phyloP scores from a whole-genome alignment of 2,113 vertebrate genomes.

The Bujurquina vittata region DNA sequence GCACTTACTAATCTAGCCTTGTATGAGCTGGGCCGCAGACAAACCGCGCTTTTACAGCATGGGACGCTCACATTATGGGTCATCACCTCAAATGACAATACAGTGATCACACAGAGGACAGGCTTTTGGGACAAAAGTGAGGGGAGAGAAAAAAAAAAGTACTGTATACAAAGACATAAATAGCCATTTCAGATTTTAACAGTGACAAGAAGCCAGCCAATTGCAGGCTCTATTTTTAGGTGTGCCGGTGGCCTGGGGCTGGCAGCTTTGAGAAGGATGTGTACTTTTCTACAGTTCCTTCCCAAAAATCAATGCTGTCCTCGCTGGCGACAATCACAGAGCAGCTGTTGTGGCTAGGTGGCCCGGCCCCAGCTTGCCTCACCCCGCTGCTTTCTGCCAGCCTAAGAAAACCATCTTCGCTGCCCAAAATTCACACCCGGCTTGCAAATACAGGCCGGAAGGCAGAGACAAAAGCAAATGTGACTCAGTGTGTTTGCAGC shows the following conservation, averaged over 20 bases:
- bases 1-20: constrained; percentile 58
- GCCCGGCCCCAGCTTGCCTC: constrained; percentile 59
- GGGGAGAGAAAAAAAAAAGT: not conserved
- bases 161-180: constrained; percentile 50
- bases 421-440: constrained; percentile 63
- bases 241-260: constrained; percentile 48
- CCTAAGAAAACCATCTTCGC: constrained; percentile 45
- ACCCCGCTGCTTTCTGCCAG: constrained; percentile 65
- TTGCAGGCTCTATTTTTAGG: constrained; percentile 79
- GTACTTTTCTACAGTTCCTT: constrained; percentile 83
- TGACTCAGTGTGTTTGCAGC: constrained; percentile 52
- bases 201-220: constrained; percentile 70
- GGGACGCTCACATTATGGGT: constrained; percentile 46
- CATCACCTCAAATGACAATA: constrained; percentile 64
- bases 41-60: constrained; percentile 43
- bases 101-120: constrained; percentile 43
- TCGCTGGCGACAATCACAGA: constrained; percentile 76
- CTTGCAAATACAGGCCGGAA: constrained; percentile 63
- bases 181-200: constrained; percentile 70
- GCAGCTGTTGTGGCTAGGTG: constrained; percentile 80
- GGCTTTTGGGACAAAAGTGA: not conserved
- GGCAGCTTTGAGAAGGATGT: constrained; percentile 80
- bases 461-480: constrained; percentile 57
- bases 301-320: constrained; percentile 81
- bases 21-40: constrained; percentile 55